A percentile compares a stretch with the other conserved stretches of the same genome.
Conservation (phyloP, 1,140 invertebrate genomes). For the Drosophila lacertosa region DNA sequence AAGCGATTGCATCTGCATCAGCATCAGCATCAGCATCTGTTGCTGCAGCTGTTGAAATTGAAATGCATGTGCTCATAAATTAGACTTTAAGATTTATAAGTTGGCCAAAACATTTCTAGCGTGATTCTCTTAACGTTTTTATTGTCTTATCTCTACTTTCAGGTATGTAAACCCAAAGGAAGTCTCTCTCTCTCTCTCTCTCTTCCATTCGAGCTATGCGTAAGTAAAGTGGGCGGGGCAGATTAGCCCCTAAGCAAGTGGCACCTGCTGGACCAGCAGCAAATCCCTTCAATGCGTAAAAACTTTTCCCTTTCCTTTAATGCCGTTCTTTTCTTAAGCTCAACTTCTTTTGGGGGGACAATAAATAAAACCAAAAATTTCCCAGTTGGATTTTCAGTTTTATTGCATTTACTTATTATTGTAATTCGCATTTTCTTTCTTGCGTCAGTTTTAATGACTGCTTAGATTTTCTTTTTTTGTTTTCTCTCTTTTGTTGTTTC, state of each 20-base stretch:
- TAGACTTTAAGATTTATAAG: conserved; percentile 23
- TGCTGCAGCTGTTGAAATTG: conserved; percentile 19
- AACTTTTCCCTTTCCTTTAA: conserved; percentile 61
- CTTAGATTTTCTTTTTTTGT: conserved; percentile 30
- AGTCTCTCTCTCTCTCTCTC: no score
- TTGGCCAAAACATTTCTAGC: not conserved
- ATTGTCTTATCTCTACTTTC: conserved; percentile 31
- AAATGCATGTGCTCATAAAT: conserved; percentile 14
- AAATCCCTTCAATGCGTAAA: conserved; percentile 62
- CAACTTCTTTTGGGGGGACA: conserved; percentile 33
- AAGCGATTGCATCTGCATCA: not conserved
- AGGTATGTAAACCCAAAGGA: conserved; percentile 28
- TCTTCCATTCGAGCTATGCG: conserved; percentile 3
- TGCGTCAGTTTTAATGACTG: conserved; percentile 61
- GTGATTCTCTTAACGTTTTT: conserved; percentile 4
- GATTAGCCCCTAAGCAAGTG: conserved; percentile 17
- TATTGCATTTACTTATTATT: conserved; percentile 81
- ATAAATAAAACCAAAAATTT: conserved; percentile 77
- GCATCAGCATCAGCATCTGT: not conserved
- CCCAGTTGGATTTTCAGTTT: conserved; percentile 81
- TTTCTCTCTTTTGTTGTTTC: conserved; percentile 1
- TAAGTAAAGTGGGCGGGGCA: conserved; percentile 10
- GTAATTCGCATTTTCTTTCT: conserved; percentile 25
- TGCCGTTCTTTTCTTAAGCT: conserved; percentile 25
- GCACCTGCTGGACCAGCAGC: conserved; percentile 36